These are phyloP conservation scores for Philonicus albiceps DNA, from an alignment of 2,888 invertebrate species.

Conservation along the genomic window DNA sequence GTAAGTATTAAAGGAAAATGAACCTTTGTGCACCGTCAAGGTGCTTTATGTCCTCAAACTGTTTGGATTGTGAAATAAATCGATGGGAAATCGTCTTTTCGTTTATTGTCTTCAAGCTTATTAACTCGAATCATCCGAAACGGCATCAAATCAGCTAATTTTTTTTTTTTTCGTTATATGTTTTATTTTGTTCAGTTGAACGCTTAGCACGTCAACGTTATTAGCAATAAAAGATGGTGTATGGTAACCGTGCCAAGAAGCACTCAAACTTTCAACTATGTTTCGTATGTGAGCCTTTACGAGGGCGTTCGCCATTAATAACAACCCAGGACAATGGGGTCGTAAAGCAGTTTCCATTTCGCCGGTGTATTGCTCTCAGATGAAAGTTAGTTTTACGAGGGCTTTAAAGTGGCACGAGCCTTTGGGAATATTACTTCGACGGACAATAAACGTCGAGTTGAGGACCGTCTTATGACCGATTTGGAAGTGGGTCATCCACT, in stretches of 20 bases:
- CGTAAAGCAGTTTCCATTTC: conserved; percentile 15
- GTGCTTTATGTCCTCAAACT: not conserved
- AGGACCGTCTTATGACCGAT: not conserved
- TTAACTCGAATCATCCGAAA: not conserved
- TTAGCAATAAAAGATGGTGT: not conserved
- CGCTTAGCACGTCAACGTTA: not conserved
- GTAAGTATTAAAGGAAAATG: not conserved
- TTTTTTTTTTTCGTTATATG: not conserved
- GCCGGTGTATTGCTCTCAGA: not conserved
- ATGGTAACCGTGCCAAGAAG: not conserved
- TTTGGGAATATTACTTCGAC: not conserved
- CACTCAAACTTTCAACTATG: conserved; percentile 16
- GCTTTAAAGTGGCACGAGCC: not conserved
- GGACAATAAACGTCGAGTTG: not conserved
- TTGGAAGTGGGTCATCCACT: not conserved
- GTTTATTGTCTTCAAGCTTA: not conserved
- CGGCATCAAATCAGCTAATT: not conserved
- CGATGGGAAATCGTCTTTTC: not conserved
- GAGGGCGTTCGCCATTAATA: not conserved
- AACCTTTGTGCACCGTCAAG: not conserved
- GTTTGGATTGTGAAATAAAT: not conserved
- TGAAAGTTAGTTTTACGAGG: not conserved
- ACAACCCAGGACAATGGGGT: not conserved
- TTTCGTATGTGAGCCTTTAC: not conserved
- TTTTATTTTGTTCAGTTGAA: not conserved